These are phyloP conservation scores for Tiliacea aurago DNA, from an alignment of 2,888 invertebrate species.

Conservation along the genomic window DNA sequence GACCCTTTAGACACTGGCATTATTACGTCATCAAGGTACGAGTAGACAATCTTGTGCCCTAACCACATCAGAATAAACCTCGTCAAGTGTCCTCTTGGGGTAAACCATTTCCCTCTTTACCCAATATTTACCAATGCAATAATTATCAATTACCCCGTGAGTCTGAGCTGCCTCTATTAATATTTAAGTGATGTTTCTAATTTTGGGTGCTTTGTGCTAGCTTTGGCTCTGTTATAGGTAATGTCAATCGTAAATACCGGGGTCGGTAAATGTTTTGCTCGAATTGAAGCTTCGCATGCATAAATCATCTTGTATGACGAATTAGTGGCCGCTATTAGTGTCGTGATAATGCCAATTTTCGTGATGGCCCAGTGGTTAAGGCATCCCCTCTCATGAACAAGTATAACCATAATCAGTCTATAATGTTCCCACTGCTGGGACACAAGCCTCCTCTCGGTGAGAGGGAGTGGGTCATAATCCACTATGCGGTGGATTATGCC, in stretches of 20 bases:
- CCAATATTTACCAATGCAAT: conserved; percentile 52
- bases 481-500: too few relatives aligned
- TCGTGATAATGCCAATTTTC: too few relatives aligned
- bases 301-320: neutral
- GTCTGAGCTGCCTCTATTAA: conserved; percentile 42
- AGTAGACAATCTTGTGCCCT: neutral
- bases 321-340: conserved; percentile 13
- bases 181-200: conserved; percentile 52
- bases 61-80: conserved; percentile 38
- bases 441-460: too few relatives aligned
- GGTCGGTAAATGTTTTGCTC: conserved; percentile 17
- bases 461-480: too few relatives aligned
- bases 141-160: conserved; percentile 57
- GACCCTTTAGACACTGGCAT: neutral
- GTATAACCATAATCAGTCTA: too few relatives aligned
- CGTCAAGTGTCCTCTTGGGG: conserved; percentile 23
- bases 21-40: conserved; percentile 27
- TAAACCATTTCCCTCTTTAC: conserved; percentile 3
- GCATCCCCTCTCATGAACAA: too few relatives aligned
- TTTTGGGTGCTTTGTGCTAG: conserved; percentile 34
- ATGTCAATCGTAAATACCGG: conserved; percentile 37
- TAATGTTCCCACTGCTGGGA: too few relatives aligned
- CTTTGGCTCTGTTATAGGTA: conserved; percentile 18
- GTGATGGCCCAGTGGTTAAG: too few relatives aligned
- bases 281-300: neutral